Evolutionary conservation across 2,113 vertebrate species (phyloP).

Genomic region (Hypocryptadius cinnamomeus): DNA sequence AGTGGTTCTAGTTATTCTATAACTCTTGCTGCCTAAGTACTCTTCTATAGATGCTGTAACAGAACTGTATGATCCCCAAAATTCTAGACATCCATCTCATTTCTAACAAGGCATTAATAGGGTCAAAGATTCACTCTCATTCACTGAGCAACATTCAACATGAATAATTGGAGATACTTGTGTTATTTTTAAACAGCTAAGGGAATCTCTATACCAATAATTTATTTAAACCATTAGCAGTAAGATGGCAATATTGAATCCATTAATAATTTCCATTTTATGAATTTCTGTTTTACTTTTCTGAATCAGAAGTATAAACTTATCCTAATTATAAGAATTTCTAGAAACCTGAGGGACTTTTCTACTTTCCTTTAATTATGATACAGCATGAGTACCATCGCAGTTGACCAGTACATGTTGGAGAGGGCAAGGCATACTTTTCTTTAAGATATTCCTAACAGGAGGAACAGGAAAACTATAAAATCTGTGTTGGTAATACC

Average conservation of each 20-base stretch:
- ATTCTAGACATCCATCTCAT: neutral
- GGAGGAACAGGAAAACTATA: neutral
- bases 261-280: neutral
- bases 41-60: neutral
- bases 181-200: constrained; percentile 14
- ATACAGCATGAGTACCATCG: neutral
- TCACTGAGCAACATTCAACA: neutral
- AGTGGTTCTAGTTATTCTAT: neutral
- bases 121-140: neutral
- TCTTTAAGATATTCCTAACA: neutral
- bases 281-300: neutral
- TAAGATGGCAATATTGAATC: neutral
- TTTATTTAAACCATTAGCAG: constrained; percentile 20
- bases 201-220: neutral
- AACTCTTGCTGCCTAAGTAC: neutral
- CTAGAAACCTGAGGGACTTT: neutral
- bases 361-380: neutral
- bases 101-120: neutral
- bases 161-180: neutral
- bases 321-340: neutral
- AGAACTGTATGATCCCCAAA: neutral
- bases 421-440: neutral
- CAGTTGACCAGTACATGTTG: neutral
- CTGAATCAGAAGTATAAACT: neutral
- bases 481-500: neutral